These are phyloP conservation scores for Sipha flava DNA, from an alignment of 1,140 invertebrate genomes.

Conservation along the genomic window DNA sequence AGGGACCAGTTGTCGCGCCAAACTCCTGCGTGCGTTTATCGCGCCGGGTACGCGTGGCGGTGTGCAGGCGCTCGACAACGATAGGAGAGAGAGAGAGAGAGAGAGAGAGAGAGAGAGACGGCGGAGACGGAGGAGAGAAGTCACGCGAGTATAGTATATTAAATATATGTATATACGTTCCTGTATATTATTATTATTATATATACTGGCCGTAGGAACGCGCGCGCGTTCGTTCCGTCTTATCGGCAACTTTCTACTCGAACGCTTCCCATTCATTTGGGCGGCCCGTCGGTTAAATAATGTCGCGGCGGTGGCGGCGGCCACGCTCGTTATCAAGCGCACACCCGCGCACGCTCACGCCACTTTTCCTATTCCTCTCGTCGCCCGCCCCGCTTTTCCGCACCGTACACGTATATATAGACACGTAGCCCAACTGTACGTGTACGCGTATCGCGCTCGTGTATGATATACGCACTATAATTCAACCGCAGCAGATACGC, in stretches of 20 bases:
- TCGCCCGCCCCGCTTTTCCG: neutral
- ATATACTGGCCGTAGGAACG: neutral
- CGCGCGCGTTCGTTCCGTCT: constrained; percentile 4
- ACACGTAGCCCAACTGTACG: neutral
- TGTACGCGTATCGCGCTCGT: too few species aligned
- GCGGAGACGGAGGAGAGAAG: neutral
- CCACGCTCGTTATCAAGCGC: constrained; percentile 26
- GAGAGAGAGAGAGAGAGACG: too few species aligned
- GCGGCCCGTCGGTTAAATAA: constrained; percentile 14
- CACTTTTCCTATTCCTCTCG: neutral
- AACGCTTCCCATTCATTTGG: constrained; percentile 25
- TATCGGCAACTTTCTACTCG: constrained; percentile 31
- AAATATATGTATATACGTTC: neutral
- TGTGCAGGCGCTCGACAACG: neutral
- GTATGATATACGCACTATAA: neutral
- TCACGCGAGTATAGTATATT: neutral
- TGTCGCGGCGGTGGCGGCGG: neutral
- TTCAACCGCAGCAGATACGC: constrained; percentile 22
- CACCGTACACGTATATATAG: neutral
- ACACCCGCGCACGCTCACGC: neutral
- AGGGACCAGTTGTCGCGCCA: constrained; percentile 23
- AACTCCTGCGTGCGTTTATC: neutral
- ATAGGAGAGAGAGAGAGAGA: constrained; percentile 26
- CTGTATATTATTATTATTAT: too few species aligned
- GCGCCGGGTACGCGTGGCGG: too few species aligned